A percentile compares a stretch with the other conserved stretches of the same genome.
phyloP scores from a whole-genome alignment of 92 coral and sea anemone species.

The Paramuricea clavata region DNA sequence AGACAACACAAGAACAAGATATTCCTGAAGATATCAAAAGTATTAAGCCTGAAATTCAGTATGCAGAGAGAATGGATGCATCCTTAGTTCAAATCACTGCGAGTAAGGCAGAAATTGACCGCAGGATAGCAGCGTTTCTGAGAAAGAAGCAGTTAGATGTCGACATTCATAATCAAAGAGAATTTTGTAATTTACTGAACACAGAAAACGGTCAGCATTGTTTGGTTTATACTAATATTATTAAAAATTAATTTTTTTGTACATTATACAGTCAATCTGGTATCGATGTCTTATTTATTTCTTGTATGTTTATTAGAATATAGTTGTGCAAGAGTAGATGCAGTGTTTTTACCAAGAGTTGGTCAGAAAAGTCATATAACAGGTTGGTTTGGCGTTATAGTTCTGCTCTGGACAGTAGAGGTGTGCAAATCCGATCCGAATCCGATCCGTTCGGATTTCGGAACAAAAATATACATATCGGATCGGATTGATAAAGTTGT shows the following conservation, averaged over 20 bases:
- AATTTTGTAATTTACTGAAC: slow-evolving; percentile 85
- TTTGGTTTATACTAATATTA: too few species aligned
- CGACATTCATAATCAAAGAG: slow-evolving; percentile 87
- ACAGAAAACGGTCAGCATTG: slow-evolving; percentile 67
- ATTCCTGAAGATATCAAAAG: neutral
- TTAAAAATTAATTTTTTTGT: too few species aligned
- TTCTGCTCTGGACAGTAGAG: neutral
- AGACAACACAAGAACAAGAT: slow-evolving; percentile 2
- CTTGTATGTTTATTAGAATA: slow-evolving; percentile 36
- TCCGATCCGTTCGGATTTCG: too few species aligned
- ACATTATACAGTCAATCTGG: too few species aligned
- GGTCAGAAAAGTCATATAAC: slow-evolving; percentile 96
- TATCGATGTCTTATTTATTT: neutral
- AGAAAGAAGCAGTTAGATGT: slow-evolving; percentile 89
- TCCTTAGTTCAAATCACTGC: slow-evolving; percentile 92
- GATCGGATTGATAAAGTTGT: too few species aligned
- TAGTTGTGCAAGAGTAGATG: slow-evolving; percentile 95
- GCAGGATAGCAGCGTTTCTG: slow-evolving; percentile 92
- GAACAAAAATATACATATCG: too few species aligned
- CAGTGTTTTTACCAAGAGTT: slow-evolving; percentile 88
- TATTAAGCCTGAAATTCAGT: slow-evolving; percentile 5
- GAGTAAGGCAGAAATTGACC: slow-evolving; percentile 84
- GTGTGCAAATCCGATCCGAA: too few species aligned
- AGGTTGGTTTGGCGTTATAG: slow-evolving; percentile 62
- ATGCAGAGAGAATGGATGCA: slow-evolving; percentile 55